Evolutionary conservation across 2,113 vertebrate species (phyloP).

Genomic region (Nyctibius bracteatus): DNA sequence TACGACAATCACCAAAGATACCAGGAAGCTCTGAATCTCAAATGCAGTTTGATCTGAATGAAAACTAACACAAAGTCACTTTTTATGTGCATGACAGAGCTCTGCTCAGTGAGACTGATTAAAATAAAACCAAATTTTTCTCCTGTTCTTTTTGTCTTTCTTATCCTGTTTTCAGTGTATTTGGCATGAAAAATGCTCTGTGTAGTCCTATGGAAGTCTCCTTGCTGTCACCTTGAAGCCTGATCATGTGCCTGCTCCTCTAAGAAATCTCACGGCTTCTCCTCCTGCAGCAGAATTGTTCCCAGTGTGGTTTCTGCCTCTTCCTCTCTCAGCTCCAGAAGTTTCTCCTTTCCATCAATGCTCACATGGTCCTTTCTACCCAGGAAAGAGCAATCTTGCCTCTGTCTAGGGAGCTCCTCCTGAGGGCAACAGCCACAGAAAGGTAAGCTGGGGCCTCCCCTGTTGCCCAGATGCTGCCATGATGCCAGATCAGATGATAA

Average conservation of each 20-base stretch:
- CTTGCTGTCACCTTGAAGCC: neutral
- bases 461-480: neutral
- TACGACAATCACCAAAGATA: neutral
- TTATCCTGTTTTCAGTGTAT: neutral
- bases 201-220: neutral
- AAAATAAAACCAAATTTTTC: neutral
- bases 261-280: neutral
- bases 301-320: neutral
- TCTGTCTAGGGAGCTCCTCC: neutral
- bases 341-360: rapidly evolving
- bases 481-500: neutral
- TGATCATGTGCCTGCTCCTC: neutral
- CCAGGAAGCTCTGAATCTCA: neutral
- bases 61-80: neutral
- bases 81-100: neutral
- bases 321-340: neutral
- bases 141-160: neutral
- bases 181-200: neutral
- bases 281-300: neutral
- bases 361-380: neutral
- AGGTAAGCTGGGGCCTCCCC: neutral
- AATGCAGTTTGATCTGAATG: neutral
- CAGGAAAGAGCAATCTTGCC: neutral
- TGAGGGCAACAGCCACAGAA: neutral
- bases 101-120: neutral